Evolutionary conservation across 1,140 invertebrate genomes (phyloP).

Genomic region (Drosophila ogumai): DNA sequence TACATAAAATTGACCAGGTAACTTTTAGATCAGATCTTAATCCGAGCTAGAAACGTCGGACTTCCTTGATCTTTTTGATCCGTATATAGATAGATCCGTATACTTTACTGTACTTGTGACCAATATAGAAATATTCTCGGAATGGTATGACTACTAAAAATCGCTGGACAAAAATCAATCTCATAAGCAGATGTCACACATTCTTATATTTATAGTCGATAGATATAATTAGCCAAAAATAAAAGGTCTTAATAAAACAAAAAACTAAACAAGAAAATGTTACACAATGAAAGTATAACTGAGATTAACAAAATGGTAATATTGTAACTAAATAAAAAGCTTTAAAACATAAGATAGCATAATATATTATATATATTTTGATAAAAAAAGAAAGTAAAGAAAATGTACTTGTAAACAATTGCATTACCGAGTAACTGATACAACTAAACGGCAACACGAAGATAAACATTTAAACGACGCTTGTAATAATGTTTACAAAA

Average conservation of each 20-base stretch:
- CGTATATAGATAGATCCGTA: neutral
- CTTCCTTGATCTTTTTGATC: constrained; percentile 2
- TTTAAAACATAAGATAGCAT: constrained; percentile 80
- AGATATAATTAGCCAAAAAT: constrained; percentile 21
- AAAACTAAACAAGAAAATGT: neutral
- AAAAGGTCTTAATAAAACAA: constrained; percentile 1
- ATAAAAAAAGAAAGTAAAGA: constrained; percentile 51
- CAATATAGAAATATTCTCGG: neutral
- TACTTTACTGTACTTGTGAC: constrained; percentile 4
- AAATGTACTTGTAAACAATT: constrained; percentile 67
- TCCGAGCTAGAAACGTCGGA: neutral
- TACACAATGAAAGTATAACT: constrained; percentile 12
- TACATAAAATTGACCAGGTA: neutral
- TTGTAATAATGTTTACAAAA: constrained; percentile 27
- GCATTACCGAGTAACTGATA: constrained; percentile 63
- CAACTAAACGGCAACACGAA: constrained; percentile 20
- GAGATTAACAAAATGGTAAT: constrained; percentile 64
- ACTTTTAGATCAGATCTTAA: neutral
- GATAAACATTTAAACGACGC: constrained; percentile 9
- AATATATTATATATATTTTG: constrained; percentile 82
- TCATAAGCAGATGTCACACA: neutral
- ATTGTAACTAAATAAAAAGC: constrained; percentile 81
- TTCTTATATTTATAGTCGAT: constrained; percentile 38
- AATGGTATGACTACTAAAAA: neutral
- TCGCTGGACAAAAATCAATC: neutral